phyloP scores from a whole-genome alignment of 2,888 invertebrate species.

The Invenusta paracnida region DNA sequence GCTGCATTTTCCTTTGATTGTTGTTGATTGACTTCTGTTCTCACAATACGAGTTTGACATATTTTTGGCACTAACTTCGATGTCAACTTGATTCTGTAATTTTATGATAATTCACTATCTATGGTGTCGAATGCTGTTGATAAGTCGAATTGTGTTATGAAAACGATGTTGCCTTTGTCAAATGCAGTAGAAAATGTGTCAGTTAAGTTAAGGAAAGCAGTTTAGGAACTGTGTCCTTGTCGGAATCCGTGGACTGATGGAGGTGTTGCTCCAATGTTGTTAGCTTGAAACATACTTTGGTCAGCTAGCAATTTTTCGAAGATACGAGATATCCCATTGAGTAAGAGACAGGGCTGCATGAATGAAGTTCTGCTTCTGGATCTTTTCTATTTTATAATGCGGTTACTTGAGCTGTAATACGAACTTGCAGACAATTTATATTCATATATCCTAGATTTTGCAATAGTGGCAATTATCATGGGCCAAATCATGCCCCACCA shows the following conservation, averaged over 20 bases:
- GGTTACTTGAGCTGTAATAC: neutral
- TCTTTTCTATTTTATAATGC: neutral
- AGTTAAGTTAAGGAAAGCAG: neutral
- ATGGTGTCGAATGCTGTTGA: slow-evolving; percentile 5
- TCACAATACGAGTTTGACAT: too few species aligned
- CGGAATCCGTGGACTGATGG: neutral
- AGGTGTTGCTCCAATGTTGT: neutral
- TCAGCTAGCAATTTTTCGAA: neutral
- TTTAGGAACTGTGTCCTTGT: neutral
- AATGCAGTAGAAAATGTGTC: neutral
- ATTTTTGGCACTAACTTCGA: neutral
- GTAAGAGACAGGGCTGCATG: neutral
- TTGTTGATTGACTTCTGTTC: too few species aligned
- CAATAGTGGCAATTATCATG: neutral
- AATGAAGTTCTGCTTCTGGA: neutral
- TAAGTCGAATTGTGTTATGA: neutral
- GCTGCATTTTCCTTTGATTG: too few species aligned
- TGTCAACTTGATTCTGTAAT: neutral
- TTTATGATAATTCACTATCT: neutral
- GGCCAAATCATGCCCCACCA: neutral
- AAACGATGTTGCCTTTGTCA: neutral
- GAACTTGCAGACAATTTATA: neutral
- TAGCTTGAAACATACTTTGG: neutral
- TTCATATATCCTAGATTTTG: neutral
- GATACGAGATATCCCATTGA: neutral